phyloP scores from a whole-genome alignment of 2,797 vertebrate genomes.

The Sebastes diaconus region DNA sequence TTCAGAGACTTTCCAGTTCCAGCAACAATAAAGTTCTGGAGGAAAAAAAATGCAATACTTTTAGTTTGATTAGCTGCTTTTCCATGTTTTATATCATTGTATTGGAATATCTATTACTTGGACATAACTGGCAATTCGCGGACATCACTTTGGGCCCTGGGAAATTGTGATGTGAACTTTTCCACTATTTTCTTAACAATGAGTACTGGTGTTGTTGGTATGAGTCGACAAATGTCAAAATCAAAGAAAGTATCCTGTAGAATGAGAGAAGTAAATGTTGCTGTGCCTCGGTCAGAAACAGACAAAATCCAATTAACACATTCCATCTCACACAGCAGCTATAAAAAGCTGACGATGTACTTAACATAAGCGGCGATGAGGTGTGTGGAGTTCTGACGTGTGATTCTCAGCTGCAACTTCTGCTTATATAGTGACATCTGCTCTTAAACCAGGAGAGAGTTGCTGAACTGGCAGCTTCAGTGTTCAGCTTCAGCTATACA shows the following conservation, averaged over 20 bases:
- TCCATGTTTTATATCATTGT: background rate
- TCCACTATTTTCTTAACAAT: background rate
- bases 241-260: background rate
- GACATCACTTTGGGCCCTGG: background rate
- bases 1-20: background rate
- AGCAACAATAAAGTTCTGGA: background rate
- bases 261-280: background rate
- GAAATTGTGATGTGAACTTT: background rate
- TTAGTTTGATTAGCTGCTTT: background rate
- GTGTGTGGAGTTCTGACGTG: constrained; percentile 40
- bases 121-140: background rate
- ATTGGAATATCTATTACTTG: background rate
- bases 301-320: constrained; percentile 43
- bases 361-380: constrained; percentile 10
- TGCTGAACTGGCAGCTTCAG: constrained; percentile 6
- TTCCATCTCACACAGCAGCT: constrained; percentile 34
- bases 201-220: background rate
- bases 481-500: constrained; percentile 7
- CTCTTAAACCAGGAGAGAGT: background rate
- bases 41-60: too few relatives aligned
- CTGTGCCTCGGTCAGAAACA: background rate
- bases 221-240: background rate
- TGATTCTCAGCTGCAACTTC: constrained; percentile 35
- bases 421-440: constrained; percentile 28
- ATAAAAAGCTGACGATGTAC: constrained; percentile 18